Conservation (phyloP, 2,113 vertebrate genomes). For the Caloenas nicobarica region DNA sequence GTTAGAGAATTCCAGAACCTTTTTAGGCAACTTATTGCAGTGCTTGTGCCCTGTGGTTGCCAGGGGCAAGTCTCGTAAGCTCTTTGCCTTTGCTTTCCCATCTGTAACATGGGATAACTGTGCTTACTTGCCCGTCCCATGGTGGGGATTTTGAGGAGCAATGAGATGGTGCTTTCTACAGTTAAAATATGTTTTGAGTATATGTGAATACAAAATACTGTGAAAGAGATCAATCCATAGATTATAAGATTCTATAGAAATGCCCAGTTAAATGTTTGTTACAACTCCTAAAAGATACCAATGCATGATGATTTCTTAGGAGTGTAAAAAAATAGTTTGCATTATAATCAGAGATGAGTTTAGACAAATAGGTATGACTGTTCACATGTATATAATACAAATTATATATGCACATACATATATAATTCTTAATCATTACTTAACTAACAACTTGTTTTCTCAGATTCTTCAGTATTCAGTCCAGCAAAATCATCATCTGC, state of each 20-base stretch:
- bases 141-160: background rate
- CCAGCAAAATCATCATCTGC: conserved; percentile 79
- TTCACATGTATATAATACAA: background rate
- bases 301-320: background rate
- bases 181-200: background rate
- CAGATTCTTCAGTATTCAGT: conserved; percentile 86
- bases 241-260: background rate
- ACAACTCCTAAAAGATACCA: background rate
- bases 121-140: background rate
- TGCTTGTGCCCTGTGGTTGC: background rate
- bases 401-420: background rate
- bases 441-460: conserved; percentile 35
- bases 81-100: background rate
- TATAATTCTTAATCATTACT: background rate
- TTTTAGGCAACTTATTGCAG: background rate
- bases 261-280: background rate
- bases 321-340: background rate
- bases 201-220: background rate
- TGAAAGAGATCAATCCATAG: background rate
- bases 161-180: background rate
- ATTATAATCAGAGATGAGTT: background rate
- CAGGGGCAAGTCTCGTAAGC: background rate
- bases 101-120: background rate
- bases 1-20: background rate
- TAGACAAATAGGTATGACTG: background rate